Evolutionary conservation across 2,797 vertebrate genomes (phyloP).

Genomic region (Otus scops): DNA sequence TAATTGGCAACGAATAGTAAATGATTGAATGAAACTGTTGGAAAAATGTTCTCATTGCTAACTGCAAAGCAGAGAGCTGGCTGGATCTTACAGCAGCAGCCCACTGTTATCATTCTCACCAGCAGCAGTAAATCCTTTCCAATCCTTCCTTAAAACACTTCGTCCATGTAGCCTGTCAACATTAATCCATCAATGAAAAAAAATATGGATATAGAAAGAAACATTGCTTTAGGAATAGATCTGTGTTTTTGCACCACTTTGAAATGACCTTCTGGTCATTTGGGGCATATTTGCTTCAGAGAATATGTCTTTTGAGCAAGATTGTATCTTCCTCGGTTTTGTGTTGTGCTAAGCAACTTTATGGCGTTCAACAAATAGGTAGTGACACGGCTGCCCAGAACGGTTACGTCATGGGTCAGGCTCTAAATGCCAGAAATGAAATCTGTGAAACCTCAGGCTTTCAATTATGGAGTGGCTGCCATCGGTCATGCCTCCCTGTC

Average conservation of each 20-base stretch:
- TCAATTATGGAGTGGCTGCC: neutral
- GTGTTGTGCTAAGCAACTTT: constrained; percentile 17
- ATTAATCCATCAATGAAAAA: constrained; percentile 47
- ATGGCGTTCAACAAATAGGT: neutral
- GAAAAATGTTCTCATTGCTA: neutral
- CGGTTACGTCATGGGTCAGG: neutral
- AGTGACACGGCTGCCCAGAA: neutral
- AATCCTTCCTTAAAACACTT: constrained; percentile 65
- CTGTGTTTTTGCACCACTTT: constrained; percentile 36
- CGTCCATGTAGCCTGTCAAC: constrained; percentile 55
- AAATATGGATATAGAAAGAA: constrained; percentile 34
- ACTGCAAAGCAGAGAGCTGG: neutral
- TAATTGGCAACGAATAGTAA: constrained; percentile 53
- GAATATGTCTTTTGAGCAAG: neutral
- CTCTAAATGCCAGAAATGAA: constrained; percentile 17
- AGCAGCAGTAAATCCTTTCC: constrained; percentile 65
- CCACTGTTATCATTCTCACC: constrained; percentile 55
- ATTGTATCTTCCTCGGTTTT: neutral
- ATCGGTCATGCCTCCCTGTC: neutral
- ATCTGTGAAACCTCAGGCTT: neutral
- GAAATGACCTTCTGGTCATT: constrained; percentile 30
- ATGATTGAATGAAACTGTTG: constrained; percentile 20
- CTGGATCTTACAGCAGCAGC: constrained; percentile 11
- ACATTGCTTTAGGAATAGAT: constrained; percentile 39
- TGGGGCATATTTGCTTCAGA: constrained; percentile 8